Base-by-base conservation (phyloP, 1,140 invertebrate genomes). In the Helicoverpa zea region DNA sequence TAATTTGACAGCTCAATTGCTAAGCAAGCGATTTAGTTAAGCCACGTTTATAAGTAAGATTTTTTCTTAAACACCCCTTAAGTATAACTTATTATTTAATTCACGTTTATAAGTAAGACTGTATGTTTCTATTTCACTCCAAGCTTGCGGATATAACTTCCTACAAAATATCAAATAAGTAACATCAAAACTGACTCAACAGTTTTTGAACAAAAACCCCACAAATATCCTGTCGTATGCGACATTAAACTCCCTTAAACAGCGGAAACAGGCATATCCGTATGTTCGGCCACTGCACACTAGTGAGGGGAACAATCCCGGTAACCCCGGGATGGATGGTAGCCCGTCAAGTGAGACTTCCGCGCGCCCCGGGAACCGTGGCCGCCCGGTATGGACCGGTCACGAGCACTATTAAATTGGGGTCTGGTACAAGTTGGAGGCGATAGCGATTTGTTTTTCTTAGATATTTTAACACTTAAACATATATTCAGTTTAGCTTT, bases 271-370 rank as follows among this genome's bases (percentile, higher is more conserved):
- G n/a, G 43, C 43, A 23, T 16, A 49, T 66, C 63, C 63, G n/a
- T 49, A 12, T 49, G 43, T 66, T 18, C 14, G 43, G 11, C 47
- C 35, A 47, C 16, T 43, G 47, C 63, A 14, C 35, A 47, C 9
- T 16, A 70, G 49, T 70, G 52, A 58, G 29, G 29, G 70, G 30
- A 73, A 35, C n/a, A 30, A 16, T 43, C 30, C 51, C 73, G 63
- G 35, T 35, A 43, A 29, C 51, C 23, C 66, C 47, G 58, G 74
- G 59, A 75, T 49, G 12, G 59, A 58, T 51, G 18, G 74, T 52
- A 77, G 74, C 74, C 59, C 35, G 74, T 64, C 74, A 77, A 64
- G 74, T 64, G 47, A 64, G 35, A 61, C 58, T 75, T 75, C 35
- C 73, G 30, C 47, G 23, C 16, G 73, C 47, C 30, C 18, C 47